Conservation (phyloP, 2,888 invertebrate genomes). For the Crossocerus cetratus region DNA sequence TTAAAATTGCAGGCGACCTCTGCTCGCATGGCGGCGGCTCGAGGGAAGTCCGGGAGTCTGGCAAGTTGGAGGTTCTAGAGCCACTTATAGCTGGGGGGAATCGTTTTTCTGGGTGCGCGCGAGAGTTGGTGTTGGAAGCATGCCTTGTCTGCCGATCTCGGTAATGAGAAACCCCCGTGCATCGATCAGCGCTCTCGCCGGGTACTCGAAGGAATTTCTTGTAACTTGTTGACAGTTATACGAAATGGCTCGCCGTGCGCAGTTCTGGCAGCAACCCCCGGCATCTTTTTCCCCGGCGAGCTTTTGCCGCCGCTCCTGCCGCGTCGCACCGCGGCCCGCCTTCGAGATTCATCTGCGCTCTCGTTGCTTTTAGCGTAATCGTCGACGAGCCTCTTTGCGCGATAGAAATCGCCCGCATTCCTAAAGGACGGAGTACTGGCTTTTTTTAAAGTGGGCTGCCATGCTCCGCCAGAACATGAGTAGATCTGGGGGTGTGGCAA, state of each 20-base stretch:
- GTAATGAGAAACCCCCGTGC: neutral
- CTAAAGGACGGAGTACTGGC: neutral
- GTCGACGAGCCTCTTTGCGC: neutral
- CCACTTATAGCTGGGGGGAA: neutral
- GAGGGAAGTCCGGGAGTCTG: neutral
- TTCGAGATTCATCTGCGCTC: neutral
- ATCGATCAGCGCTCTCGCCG: neutral
- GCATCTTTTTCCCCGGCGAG: neutral
- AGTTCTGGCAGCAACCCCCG: neutral
- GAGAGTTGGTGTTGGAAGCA: neutral
- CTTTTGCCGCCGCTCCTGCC: neutral
- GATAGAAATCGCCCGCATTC: neutral
- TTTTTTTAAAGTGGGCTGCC: neutral
- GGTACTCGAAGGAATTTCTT: neutral
- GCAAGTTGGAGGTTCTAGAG: neutral
- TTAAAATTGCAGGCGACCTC: neutral
- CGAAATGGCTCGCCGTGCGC: neutral
- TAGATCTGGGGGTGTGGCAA: too few species aligned
- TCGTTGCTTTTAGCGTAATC: neutral
- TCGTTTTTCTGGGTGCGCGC: neutral
- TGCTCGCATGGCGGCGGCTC: too few species aligned
- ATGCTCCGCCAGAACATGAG: too few species aligned
- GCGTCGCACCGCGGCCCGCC: neutral
- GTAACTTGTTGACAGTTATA: conserved; percentile 5
- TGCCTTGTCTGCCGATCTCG: neutral